These are phyloP conservation scores for Epistrophella euchroma DNA, from an alignment of 2,888 invertebrate genomes.

Conservation along the genomic window DNA sequence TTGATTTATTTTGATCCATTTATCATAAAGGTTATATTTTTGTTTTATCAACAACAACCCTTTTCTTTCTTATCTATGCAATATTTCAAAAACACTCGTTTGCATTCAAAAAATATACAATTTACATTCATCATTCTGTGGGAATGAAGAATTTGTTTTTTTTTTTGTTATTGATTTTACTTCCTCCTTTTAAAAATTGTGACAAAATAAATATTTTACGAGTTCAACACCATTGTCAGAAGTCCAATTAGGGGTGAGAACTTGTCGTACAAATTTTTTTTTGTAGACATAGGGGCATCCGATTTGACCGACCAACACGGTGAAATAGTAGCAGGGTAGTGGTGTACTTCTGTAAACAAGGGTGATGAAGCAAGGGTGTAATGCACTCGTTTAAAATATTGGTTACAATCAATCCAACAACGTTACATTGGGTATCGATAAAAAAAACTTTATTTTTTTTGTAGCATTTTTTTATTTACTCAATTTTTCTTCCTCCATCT, in stretches of 20 bases:
- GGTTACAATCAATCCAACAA: constrained; percentile 45
- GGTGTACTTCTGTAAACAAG: constrained; percentile 40
- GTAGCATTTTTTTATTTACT: constrained; percentile 40
- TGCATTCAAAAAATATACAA: not conserved
- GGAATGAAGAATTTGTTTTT: constrained; percentile 52
- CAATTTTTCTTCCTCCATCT: constrained; percentile 31
- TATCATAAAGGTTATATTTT: constrained; percentile 11
- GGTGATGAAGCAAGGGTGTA: constrained; percentile 55
- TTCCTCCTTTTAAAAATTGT: constrained; percentile 23
- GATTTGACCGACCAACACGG: not conserved
- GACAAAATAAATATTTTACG: constrained; percentile 66
- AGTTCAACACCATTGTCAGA: constrained; percentile 53
- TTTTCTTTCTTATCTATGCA: constrained; percentile 14
- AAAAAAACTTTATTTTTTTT: constrained; percentile 26
- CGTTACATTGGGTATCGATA: constrained; percentile 45
- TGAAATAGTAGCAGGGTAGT: not conserved
- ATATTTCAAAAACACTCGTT: constrained; percentile 2
- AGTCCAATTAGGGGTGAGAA: constrained; percentile 72
- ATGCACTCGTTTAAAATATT: constrained; percentile 62
- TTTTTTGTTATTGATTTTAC: constrained; percentile 61
- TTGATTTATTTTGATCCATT: constrained; percentile 16
- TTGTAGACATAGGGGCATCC: constrained; percentile 55
- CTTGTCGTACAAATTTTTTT: constrained; percentile 49
- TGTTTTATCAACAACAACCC: constrained; percentile 18
- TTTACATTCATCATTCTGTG: constrained; percentile 37